These are phyloP conservation scores for Scolanthus callimorphus DNA, from an alignment of 92 coral and sea anemone species.

Conservation along the genomic window DNA sequence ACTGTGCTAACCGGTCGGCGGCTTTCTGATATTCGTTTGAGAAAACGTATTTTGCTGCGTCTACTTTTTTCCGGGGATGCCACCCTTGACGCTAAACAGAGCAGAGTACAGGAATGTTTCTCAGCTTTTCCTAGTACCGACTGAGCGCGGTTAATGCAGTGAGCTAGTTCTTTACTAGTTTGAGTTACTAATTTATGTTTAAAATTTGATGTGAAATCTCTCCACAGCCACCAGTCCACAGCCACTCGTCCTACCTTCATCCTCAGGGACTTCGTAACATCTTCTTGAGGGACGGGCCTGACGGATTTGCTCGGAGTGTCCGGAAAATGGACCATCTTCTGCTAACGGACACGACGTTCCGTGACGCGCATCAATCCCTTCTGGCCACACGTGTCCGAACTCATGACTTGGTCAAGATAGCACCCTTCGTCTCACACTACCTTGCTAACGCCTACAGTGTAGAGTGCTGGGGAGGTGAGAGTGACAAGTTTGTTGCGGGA, in stretches of 20 bases:
- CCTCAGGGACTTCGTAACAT: slow-evolving; percentile 87
- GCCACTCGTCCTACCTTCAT: slow-evolving; percentile 23
- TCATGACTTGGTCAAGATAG: slow-evolving; percentile 84
- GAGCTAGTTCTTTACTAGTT: no score
- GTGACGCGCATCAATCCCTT: slow-evolving; percentile 98
- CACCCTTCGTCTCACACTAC: slow-evolving; percentile 92
- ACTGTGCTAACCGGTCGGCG: no score
- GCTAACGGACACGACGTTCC: slow-evolving; percentile 92
- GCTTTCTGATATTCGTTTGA: no score
- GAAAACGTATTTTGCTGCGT: no score
- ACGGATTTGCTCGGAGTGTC: slow-evolving; percentile 87
- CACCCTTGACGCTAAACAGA: no score
- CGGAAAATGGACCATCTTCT: slow-evolving; percentile 65
- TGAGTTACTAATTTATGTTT: no score
- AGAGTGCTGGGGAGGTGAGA: slow-evolving; percentile 99
- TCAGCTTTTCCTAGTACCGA: no score
- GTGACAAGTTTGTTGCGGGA: no score
- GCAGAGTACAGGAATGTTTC: no score
- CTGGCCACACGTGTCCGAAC: slow-evolving; percentile 99
- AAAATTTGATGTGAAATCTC: no score
- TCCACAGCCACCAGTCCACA: slow-evolving; percentile 11
- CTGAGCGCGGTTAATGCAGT: no score
- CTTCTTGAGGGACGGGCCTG: slow-evolving; percentile 88
- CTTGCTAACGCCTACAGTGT: slow-evolving; percentile 91
- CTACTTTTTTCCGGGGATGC: no score